A percentile compares a stretch with the other conserved stretches of the same genome.
phyloP scores from a whole-genome alignment of 2,113 vertebrate genomes.

The Penelope pileata region DNA sequence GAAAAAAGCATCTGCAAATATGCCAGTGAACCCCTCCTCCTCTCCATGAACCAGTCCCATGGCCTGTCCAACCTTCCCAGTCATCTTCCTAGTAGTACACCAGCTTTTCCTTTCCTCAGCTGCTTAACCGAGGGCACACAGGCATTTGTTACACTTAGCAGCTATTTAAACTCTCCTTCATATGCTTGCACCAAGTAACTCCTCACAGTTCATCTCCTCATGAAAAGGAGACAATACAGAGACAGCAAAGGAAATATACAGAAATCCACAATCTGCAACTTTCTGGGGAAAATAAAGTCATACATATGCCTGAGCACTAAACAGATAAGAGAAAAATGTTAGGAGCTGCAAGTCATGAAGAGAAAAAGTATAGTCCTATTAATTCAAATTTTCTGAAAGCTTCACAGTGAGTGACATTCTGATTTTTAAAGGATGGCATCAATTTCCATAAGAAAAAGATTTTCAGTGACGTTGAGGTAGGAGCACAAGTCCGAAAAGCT shows the following conservation, averaged over 20 bases:
- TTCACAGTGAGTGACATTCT: not conserved
- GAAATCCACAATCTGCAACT: not conserved
- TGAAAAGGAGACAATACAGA: not conserved
- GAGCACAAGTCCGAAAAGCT: not conserved
- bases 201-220: not conserved
- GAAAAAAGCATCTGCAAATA: not conserved
- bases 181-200: not conserved
- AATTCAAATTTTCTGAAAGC: not conserved
- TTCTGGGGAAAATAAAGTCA: not conserved
- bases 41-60: not conserved
- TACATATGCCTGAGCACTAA: fast-evolving
- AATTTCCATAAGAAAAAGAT: not conserved
- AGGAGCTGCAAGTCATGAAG: not conserved
- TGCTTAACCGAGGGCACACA: not conserved
- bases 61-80: constrained; percentile 1
- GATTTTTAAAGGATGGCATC: not conserved
- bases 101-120: not conserved
- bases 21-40: not conserved
- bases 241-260: not conserved
- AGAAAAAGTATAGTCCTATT: fast-evolving
- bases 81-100: not conserved
- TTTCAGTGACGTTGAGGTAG: not conserved
- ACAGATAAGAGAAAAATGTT: not conserved
- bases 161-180: constrained; percentile 18
- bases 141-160: not conserved